Evolutionary conservation across 1,140 invertebrate species (phyloP), one percentile per base, ranked within the genome.

Genomic region (Pissodes strobi): DNA sequence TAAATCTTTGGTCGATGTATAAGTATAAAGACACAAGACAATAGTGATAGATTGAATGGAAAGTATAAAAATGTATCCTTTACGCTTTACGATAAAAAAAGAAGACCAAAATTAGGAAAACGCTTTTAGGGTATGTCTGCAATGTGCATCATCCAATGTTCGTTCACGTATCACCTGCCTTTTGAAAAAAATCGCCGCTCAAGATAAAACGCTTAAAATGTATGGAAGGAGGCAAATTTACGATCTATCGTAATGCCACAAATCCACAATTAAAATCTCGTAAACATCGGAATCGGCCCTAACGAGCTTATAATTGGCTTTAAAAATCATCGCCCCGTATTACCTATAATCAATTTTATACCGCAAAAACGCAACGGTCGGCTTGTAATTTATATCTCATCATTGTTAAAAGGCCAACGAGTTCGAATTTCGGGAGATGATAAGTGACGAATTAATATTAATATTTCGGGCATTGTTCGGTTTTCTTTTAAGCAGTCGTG

Each of bases 321-420:
- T 66, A 69, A 69, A 69, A 69, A 69, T 69, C 56, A 69, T 69
- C 68, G 61, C 60, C 64, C 53, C 9, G 59, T 66, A 69, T 69
- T 69, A 69, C 68, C 68, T 69, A 69, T 69, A 69, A 69, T 69
- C 68, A 69, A 69, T 69, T 66, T 64, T 58, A 66, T 66, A 66
- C 63, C 52, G 60, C 62, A 66, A 69, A 69, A 69, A 59, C 49
- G 58, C 59, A 62, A 60, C 59, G 61, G 58, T 51, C 52, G 30
- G 39, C 52, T 64, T 45, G 48, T 66, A 66, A 69, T 69, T 69
- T 69, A 69, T 66, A 69, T 66, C 68, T 69, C 68, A 69, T 69
- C 68, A 69, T 64, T 64, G 61, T 64, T 64, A 59, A 19, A 59
- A 9, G 1, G 8, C 9, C 41, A 17, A 57, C 56, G 56, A 59